Conservation (phyloP, 2,113 vertebrate species). For the Hippocampus barbouri region DNA sequence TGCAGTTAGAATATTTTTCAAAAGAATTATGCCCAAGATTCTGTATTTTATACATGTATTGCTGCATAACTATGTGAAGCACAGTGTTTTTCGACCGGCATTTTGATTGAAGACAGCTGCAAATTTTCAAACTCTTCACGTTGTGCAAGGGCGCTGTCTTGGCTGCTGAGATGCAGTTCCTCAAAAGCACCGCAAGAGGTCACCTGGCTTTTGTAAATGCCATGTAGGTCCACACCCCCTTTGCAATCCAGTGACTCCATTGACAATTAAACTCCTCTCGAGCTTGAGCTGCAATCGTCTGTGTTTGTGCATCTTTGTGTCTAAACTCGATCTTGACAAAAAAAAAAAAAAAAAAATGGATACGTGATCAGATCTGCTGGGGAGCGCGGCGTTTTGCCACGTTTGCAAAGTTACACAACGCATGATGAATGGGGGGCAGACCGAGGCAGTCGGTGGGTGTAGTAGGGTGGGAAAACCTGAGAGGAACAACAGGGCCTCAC, state of each 20-base stretch:
- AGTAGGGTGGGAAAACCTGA: constrained; percentile 22
- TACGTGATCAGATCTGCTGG: constrained; percentile 5
- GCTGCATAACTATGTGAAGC: no score
- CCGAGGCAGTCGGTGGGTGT: constrained; percentile 7
- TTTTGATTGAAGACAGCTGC: no score
- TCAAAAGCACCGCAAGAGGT: constrained; percentile 52
- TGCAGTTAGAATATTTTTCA: no score
- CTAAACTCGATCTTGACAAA: constrained; percentile 15
- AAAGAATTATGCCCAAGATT: no score
- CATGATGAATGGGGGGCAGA: constrained; percentile 21
- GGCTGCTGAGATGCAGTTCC: not conserved
- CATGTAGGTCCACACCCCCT: constrained; percentile 42
- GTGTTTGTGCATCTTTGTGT: constrained; percentile 17
- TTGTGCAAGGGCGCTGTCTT: not conserved
- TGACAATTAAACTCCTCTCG: constrained; percentile 45
- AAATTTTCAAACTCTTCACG: not conserved
- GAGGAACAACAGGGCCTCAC: constrained; percentile 30
- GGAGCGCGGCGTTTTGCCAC: not conserved
- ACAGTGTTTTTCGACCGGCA: no score
- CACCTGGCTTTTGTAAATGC: constrained; percentile 33
- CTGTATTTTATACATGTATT: no score
- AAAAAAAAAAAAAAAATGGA: not conserved
- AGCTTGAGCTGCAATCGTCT: constrained; percentile 16
- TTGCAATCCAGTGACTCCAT: constrained; percentile 37
- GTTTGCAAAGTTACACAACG: constrained; percentile 13